Percentiles rank a stretch among this genome's conserved stretches.
Conservation (phyloP, 2,113 vertebrate species). For the Trochalopteron elliotii region DNA sequence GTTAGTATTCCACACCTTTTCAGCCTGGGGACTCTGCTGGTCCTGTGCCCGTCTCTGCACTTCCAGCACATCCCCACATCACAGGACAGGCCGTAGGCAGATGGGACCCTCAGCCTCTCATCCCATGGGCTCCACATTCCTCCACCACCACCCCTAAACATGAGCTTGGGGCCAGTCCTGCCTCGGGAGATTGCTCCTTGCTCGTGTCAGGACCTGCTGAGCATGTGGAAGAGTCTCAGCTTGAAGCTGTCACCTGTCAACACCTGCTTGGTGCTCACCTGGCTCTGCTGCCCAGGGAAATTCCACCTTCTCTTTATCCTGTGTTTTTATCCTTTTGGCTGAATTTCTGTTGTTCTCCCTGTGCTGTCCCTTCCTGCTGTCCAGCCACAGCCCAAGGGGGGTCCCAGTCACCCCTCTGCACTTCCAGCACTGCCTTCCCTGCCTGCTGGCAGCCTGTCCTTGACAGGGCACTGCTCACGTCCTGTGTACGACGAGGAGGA, state of each 20-base stretch:
- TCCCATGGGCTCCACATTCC: fast-evolving
- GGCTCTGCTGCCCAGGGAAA: neutral
- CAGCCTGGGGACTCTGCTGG: neutral
- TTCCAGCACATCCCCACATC: neutral
- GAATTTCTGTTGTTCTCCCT: neutral
- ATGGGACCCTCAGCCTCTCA: neutral
- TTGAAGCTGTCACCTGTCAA: neutral
- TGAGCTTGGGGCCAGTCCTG: neutral
- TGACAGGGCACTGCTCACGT: neutral
- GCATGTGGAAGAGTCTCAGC: neutral
- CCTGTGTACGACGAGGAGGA: neutral
- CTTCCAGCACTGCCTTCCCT: neutral
- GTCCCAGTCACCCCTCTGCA: neutral
- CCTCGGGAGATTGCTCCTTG: neutral
- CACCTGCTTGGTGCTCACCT: neutral
- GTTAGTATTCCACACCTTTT: neutral
- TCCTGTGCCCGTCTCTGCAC: neutral
- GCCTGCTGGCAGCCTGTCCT: neutral
- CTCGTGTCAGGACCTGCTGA: neutral
- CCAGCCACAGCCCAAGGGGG: neutral
- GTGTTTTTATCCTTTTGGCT: neutral
- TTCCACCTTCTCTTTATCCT: neutral
- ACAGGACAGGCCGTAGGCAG: neutral
- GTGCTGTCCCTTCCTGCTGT: neutral
- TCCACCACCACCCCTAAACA: fast-evolving